Conservation (phyloP, 2,888 invertebrate species). For the Chloroclysta siterata region DNA sequence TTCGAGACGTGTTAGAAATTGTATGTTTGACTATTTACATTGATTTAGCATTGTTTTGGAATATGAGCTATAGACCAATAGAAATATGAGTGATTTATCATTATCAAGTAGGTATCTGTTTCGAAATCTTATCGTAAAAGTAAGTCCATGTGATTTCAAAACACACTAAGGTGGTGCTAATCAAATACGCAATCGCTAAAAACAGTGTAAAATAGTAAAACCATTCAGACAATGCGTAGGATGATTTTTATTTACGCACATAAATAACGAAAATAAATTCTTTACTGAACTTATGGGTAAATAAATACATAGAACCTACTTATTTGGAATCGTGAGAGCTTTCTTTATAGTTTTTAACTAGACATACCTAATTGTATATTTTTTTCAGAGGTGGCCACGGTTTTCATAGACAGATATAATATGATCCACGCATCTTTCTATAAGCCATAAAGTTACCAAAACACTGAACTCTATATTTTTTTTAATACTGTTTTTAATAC, state of each 20-base stretch:
- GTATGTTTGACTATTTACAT: no score
- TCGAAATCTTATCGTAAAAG: no score
- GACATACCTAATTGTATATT: background rate
- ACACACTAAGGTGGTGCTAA: slow-evolving; percentile 10
- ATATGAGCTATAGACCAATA: no score
- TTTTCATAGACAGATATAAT: background rate
- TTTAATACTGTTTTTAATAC: background rate
- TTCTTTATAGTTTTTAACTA: background rate
- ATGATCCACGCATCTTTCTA: background rate
- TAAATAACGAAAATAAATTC: slow-evolving; percentile 11
- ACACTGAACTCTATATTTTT: background rate
- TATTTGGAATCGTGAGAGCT: background rate
- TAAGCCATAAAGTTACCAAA: background rate
- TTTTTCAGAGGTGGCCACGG: background rate
- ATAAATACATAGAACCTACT: background rate
- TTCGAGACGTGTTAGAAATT: no score
- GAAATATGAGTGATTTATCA: no score
- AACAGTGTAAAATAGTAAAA: slow-evolving; percentile 47
- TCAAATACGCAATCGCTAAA: slow-evolving; percentile 21
- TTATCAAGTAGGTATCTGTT: no score
- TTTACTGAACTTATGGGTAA: background rate
- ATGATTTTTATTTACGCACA: slow-evolving; percentile 46
- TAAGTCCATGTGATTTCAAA: slow-evolving; percentile 9
- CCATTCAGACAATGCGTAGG: slow-evolving; percentile 57
- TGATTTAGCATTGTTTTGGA: no score